Evolutionary conservation across 92 coral and sea anemone genomes (phyloP).

Genomic region (Phymanthus crucifer): DNA sequence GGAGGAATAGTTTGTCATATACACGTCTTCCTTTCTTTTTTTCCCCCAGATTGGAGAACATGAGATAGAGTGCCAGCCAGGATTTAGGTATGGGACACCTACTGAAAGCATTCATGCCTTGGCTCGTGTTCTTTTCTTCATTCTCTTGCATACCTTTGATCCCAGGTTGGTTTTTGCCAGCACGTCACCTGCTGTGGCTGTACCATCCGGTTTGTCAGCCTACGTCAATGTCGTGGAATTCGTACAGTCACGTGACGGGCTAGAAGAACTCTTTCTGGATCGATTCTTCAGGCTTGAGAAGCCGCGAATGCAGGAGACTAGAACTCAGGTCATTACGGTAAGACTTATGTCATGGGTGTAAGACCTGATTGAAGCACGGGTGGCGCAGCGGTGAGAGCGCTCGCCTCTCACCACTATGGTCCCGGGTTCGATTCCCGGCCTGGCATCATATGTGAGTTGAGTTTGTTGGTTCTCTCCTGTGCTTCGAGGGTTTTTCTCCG

Average conservation of each 20-base stretch:
- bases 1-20: background rate
- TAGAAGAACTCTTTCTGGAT: conserved; percentile 93
- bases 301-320: conserved; percentile 94
- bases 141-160: background rate
- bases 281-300: conserved; percentile 93
- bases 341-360: no score
- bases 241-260: conserved; percentile 94
- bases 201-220: conserved; percentile 86
- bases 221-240: conserved; percentile 89
- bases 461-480: no score
- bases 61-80: conserved; percentile 97
- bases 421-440: no score
- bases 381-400: no score
- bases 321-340: conserved; percentile 90
- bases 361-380: background rate
- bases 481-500: no score
- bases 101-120: background rate
- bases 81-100: conserved; percentile 73
- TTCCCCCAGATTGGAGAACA: conserved; percentile 95
- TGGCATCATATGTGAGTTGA: no score
- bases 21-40: background rate
- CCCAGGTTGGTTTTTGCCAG: conserved; percentile 87
- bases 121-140: background rate
- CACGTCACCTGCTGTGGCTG: conserved; percentile 73
- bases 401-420: no score